Conservation (phyloP, 92 coral and sea anemone species). For the Phenganax marumi region DNA sequence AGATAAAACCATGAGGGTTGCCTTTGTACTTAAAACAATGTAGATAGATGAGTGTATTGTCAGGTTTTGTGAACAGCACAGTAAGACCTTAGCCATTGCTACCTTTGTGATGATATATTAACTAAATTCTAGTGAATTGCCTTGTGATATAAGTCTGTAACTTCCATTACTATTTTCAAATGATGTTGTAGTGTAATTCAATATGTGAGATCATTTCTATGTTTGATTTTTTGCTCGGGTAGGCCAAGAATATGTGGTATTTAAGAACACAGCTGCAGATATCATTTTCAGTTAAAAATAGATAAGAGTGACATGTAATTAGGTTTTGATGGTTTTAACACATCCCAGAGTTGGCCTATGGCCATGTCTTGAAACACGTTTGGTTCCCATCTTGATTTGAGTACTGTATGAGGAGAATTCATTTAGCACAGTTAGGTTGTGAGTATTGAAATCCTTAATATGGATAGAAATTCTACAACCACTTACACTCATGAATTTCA, state of each 20-base stretch:
- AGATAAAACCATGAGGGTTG: background rate
- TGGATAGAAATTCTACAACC: conserved; percentile 7
- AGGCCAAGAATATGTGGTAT: background rate
- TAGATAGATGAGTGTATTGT: conserved; percentile 14
- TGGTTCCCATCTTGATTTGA: background rate
- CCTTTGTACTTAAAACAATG: conserved; percentile 1
- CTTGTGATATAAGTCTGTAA: background rate
- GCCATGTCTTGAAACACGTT: background rate
- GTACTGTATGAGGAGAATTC: background rate
- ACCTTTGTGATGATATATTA: conserved; percentile 15
- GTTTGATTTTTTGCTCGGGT: background rate
- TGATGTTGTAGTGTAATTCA: background rate
- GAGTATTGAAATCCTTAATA: background rate
- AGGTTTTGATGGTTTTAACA: conserved; percentile 33
- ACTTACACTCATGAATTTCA: conserved; percentile 24
- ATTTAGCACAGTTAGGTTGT: background rate
- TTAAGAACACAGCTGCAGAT: conserved; percentile 26
- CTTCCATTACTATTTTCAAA: background rate
- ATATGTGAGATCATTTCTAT: background rate
- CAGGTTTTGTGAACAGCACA: background rate
- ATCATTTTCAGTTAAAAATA: conserved; percentile 32
- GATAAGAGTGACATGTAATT: conserved; percentile 19
- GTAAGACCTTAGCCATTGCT: conserved; percentile 8
- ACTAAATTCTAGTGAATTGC: background rate
- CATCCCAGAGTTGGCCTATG: conserved; percentile 3